These are phyloP conservation scores for Paraplagusia blochii DNA, from an alignment of 2,113 vertebrate species.

Conservation along the genomic window DNA sequence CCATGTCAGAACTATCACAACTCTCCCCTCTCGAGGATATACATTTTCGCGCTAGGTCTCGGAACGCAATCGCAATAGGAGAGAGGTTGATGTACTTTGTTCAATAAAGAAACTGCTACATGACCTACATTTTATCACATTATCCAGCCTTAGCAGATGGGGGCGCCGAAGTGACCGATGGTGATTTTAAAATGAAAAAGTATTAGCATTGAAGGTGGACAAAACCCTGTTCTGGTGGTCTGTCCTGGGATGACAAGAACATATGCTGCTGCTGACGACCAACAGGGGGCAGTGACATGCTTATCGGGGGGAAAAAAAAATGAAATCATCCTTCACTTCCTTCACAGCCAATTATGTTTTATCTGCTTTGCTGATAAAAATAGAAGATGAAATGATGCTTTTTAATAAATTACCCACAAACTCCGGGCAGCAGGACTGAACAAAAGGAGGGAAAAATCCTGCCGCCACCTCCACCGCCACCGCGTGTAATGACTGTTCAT, in stretches of 20 bases:
- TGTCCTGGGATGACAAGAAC: constrained; percentile 52
- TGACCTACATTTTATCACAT: too few relatives aligned
- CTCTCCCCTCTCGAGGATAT: too few relatives aligned
- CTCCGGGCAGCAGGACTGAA: constrained; percentile 77
- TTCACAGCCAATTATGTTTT: constrained; percentile 86
- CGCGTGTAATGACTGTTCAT: constrained; percentile 95
- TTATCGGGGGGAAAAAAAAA: constrained; percentile 65
- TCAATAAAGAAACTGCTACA: too few relatives aligned
- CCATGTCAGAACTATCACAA: too few relatives aligned
- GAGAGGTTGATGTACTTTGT: too few relatives aligned
- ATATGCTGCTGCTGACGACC: constrained; percentile 56
- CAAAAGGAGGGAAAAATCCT: constrained; percentile 71
- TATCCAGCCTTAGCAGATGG: too few relatives aligned
- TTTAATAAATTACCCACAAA: constrained; percentile 97
- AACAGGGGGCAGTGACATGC: constrained; percentile 53
- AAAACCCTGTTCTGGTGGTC: constrained; percentile 37
- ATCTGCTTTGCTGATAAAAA: constrained; percentile 97
- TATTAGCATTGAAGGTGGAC: neutral
- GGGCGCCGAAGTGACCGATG: too few relatives aligned
- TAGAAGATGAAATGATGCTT: constrained; percentile 95
- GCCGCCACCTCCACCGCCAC: constrained; percentile 84
- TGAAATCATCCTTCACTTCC: constrained; percentile 54
- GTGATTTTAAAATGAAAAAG: too few relatives aligned
- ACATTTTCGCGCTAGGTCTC: too few relatives aligned
- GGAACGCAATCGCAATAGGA: too few relatives aligned